Base-by-base conservation (phyloP, 2,113 vertebrate species). In the Pachyramphus minor region DNA sequence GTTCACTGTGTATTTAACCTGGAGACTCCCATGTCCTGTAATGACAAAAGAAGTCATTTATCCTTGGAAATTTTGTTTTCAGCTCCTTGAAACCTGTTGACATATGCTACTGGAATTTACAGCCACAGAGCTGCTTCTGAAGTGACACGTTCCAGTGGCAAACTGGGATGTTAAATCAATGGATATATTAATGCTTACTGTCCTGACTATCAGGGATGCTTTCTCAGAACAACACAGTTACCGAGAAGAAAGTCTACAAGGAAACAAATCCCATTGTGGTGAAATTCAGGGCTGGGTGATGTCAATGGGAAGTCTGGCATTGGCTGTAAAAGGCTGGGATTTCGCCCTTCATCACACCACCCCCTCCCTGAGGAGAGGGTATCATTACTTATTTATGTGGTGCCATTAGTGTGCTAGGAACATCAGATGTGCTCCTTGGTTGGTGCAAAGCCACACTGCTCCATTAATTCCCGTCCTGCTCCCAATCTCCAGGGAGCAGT, bases 351-450 rank as follows among this genome's bases (percentile, higher is more conserved):
- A 89, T 82, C 56, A 68, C 47, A 73, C 20, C 35, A 50, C 12
- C 18, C 45, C 41, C 33, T 50, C 24, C 39, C 80, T 55, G 30
- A 74, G 83, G 73, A 87, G 60, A 41, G 37, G 25, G 22, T 33
- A 49, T 75, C 3, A 0, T 85, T 82, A 77, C 59, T 94, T 92
- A 92, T 96, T 93, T 88, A 86, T 52, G 41, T 52, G 47, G 17
- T 94, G 44, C 72, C 77, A 90, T 96, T 94, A 92, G 56, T 18
- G 75, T 87, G 64, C 47, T 53, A 53, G 68, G 62, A 75, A 94
- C 82, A 94, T 90, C 22, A 5, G 84, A 88, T 75, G 56, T 84
- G 47, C 73, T 81, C 72, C 63, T 78, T 12, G 60, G 22, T 5
- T 68, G 72, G 52, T 87, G 83, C 80, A 85, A 90, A 93, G 60